Evolutionary conservation across 2,888 invertebrate species (phyloP).

Genomic region (Ornithoptera alexandrae): DNA sequence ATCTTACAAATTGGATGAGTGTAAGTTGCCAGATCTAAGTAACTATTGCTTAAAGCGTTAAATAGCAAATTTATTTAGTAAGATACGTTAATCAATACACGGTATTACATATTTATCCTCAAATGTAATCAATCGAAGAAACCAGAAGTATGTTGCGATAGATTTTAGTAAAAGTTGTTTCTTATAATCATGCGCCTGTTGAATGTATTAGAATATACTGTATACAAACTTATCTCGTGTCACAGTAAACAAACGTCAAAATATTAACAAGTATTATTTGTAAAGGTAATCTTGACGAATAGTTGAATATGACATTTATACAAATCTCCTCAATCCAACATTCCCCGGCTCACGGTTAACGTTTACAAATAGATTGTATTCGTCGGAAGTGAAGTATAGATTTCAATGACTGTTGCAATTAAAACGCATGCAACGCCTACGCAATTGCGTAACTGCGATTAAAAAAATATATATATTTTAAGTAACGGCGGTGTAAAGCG

Average conservation of each 20-base stretch:
- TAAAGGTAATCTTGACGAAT: conserved; percentile 7
- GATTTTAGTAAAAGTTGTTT: neutral
- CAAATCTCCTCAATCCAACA: neutral
- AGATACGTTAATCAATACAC: neutral
- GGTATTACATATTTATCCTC: neutral
- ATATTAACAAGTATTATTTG: conserved; percentile 2
- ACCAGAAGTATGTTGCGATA: neutral
- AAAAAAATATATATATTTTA: conserved; percentile 10
- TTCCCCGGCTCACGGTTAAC: neutral
- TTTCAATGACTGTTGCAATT: neutral
- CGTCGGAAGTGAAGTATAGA: neutral
- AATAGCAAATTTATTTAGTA: too few relatives aligned
- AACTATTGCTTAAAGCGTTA: too few relatives aligned
- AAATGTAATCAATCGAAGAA: neutral
- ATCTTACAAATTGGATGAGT: too few relatives aligned
- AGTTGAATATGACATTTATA: conserved; percentile 11
- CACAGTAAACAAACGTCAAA: neutral
- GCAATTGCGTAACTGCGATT: conserved; percentile 12
- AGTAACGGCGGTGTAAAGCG: conserved; percentile 12
- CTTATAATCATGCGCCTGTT: neutral
- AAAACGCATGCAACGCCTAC: neutral
- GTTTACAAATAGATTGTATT: conserved; percentile 8
- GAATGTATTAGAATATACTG: neutral
- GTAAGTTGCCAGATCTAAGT: too few relatives aligned
- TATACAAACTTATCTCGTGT: neutral